Conservation (phyloP, 2,888 invertebrate species). For the Seira sanloemensis region DNA sequence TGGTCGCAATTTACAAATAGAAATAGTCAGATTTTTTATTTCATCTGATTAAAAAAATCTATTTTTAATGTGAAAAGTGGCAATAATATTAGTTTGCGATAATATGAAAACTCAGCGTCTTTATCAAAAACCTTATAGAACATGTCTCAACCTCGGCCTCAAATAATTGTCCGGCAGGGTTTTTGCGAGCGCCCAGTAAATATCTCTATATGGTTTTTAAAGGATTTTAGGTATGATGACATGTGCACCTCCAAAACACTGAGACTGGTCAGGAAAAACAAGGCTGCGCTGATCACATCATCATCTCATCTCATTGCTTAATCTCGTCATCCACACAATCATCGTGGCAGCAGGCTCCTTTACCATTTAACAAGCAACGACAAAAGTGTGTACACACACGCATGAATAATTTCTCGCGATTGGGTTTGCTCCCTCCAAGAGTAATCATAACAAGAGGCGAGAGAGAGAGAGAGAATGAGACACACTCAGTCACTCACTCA, state of each 20-base stretch:
- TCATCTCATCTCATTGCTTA: slow-evolving; percentile 58
- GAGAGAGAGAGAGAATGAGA: background rate
- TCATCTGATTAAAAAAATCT: too few species aligned
- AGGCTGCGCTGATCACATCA: background rate
- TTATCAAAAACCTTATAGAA: background rate
- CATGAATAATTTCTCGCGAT: slow-evolving; percentile 3
- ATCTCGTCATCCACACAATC: slow-evolving; percentile 61
- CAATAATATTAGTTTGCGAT: too few species aligned
- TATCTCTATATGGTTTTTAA: background rate
- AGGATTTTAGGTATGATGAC: background rate
- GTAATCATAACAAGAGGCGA: background rate
- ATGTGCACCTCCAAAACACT: background rate
- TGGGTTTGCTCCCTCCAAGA: background rate
- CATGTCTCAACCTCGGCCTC: background rate
- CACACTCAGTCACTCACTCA: too few species aligned
- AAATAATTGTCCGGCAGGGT: background rate
- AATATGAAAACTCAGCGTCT: background rate
- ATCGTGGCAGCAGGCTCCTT: too few species aligned
- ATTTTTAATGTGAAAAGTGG: too few species aligned
- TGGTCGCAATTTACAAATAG: too few species aligned
- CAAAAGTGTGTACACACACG: background rate
- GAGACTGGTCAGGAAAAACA: background rate
- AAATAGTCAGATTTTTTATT: too few species aligned
- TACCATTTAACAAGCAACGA: slow-evolving; percentile 50
- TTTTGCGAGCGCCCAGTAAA: background rate